phyloP scores from a whole-genome alignment of 2,888 invertebrate species.

The Nudaria mundana region DNA sequence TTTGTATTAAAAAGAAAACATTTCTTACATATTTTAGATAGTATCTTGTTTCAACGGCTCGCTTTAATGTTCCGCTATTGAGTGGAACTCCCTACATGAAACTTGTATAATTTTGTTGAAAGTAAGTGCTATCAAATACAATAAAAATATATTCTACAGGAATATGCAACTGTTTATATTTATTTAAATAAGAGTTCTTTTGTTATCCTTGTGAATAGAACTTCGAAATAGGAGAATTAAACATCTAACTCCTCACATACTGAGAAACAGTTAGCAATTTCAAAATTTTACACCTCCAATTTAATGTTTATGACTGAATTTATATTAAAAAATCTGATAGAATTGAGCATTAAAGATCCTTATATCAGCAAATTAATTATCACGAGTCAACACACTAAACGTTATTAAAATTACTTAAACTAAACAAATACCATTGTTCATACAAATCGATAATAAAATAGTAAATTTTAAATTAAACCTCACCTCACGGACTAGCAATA shows the following conservation, averaged over 20 bases:
- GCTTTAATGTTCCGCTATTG: constrained; percentile 3
- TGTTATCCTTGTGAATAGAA: no score
- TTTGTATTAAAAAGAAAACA: constrained; percentile 3
- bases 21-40: background rate
- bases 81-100: background rate
- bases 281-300: no score
- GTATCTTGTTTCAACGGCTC: constrained; percentile 9
- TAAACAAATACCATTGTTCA: constrained; percentile 3
- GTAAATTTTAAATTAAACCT: constrained; percentile 16
- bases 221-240: no score
- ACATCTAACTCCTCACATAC: no score
- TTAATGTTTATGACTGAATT: no score
- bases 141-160: background rate
- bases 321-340: no score
- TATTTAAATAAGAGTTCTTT: no score
- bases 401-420: background rate
- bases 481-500: background rate
- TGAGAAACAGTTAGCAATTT: no score
- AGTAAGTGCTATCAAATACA: constrained; percentile 1
- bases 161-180: no score
- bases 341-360: no score
- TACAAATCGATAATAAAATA: constrained; percentile 15
- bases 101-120: constrained; percentile 7
- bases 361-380: constrained; percentile 4
- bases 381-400: background rate